These are phyloP conservation scores for Odobenus rosmarus DNA, from an alignment of 2,113 vertebrate species.

Conservation along the genomic window DNA sequence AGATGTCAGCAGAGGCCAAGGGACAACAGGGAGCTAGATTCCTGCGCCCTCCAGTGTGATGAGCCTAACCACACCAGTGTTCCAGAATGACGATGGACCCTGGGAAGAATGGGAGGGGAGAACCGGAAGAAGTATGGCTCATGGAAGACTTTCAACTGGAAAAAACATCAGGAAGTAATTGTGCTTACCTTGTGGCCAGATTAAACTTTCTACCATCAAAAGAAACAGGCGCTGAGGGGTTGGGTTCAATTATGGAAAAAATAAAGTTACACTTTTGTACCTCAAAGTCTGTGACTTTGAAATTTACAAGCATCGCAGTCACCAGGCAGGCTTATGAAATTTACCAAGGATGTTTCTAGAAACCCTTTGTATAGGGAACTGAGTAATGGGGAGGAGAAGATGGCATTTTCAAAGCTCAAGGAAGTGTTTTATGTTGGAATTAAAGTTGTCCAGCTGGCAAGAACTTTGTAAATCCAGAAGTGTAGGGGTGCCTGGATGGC, in stretches of 20 bases:
- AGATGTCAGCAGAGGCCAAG: neutral
- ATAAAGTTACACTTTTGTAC: neutral
- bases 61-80: neutral
- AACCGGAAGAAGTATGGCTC: neutral
- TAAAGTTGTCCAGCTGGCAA: neutral
- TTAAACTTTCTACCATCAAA: neutral
- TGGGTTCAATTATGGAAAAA: neutral
- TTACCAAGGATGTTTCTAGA: neutral
- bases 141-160: neutral
- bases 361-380: neutral
- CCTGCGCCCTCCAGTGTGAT: neutral
- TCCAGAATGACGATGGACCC: neutral
- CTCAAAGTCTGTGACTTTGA: neutral
- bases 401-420: neutral
- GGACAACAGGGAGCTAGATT: neutral
- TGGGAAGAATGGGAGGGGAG: neutral
- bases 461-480: neutral
- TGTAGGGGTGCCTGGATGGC: neutral
- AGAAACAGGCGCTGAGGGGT: neutral
- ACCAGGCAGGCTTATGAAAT: neutral
- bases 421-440: neutral
- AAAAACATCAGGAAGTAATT: neutral
- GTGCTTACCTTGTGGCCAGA: neutral
- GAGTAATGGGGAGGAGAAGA: neutral
- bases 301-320: neutral